Conservation (phyloP, 2,888 invertebrate genomes). For the Ophioninae sp. region DNA sequence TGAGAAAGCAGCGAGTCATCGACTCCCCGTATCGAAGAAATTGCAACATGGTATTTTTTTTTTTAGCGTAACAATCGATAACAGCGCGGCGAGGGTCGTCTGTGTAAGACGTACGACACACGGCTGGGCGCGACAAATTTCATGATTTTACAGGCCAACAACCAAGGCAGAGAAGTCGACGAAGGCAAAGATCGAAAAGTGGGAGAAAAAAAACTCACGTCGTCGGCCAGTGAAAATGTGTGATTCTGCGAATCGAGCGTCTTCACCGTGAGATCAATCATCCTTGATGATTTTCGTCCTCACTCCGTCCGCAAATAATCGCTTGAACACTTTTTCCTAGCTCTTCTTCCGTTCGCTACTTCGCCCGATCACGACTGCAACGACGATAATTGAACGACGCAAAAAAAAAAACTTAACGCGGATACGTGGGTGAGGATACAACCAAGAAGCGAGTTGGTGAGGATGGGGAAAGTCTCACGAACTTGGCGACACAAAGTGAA, state of each 20-base stretch:
- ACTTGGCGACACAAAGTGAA: slow-evolving; percentile 33
- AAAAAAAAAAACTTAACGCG: background rate
- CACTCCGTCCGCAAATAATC: slow-evolving; percentile 3
- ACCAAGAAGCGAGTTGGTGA: background rate
- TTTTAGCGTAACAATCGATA: slow-evolving; percentile 24
- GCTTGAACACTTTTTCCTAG: background rate
- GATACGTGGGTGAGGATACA: background rate
- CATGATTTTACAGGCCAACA: background rate
- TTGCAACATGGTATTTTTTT: slow-evolving; percentile 7
- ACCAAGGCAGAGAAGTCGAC: slow-evolving; percentile 35
- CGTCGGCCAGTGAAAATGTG: slow-evolving; percentile 90
- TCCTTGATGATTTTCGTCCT: slow-evolving; percentile 76
- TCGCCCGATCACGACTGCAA: background rate
- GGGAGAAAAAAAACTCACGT: slow-evolving; percentile 85
- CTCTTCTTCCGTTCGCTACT: background rate
- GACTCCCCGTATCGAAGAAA: background rate
- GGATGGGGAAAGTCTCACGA: slow-evolving; percentile 2
- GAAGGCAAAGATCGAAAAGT: slow-evolving; percentile 4
- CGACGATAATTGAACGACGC: background rate
- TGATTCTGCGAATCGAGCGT: slow-evolving; percentile 95
- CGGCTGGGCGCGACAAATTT: background rate
- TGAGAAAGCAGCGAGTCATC: background rate
- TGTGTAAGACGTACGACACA: background rate
- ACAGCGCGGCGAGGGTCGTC: slow-evolving; percentile 7
- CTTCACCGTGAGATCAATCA: slow-evolving; percentile 94